phyloP scores from a whole-genome alignment of 2,113 vertebrate species.

The Dasyornis broadbenti region DNA sequence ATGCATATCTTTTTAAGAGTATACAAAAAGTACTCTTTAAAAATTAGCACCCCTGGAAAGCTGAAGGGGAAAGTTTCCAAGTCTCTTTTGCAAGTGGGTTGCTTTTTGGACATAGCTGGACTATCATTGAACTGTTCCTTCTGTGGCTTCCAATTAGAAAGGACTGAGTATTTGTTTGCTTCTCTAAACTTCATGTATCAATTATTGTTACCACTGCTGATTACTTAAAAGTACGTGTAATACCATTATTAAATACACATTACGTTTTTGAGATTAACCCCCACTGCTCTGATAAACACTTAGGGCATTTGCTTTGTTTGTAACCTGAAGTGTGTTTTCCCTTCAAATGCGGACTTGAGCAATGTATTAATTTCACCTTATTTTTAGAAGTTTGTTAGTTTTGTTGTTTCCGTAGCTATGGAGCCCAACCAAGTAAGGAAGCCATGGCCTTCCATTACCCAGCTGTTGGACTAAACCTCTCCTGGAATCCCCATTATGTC shows the following conservation, averaged over 20 bases:
- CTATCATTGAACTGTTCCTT: not conserved
- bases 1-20: not conserved
- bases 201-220: not conserved
- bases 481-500: conserved; percentile 79
- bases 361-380: conserved; percentile 57
- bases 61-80: not conserved
- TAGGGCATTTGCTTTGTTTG: not conserved
- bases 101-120: not conserved
- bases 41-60: not conserved
- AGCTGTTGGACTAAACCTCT: conserved; percentile 79
- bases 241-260: not conserved
- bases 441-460: conserved; percentile 72
- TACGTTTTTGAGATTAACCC: not conserved
- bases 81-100: not conserved
- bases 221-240: not conserved
- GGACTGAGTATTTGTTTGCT: not conserved
- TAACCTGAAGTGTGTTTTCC: conserved; percentile 1
- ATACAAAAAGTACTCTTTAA: not conserved
- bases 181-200: not conserved
- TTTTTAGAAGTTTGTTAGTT: conserved; percentile 76
- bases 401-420: conserved; percentile 80
- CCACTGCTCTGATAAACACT: not conserved
- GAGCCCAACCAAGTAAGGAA: conserved; percentile 68
- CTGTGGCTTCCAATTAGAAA: not conserved
- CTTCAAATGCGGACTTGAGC: not conserved